phyloP scores from a whole-genome alignment of 2,888 invertebrate genomes.

The Synergus laeviventris region DNA sequence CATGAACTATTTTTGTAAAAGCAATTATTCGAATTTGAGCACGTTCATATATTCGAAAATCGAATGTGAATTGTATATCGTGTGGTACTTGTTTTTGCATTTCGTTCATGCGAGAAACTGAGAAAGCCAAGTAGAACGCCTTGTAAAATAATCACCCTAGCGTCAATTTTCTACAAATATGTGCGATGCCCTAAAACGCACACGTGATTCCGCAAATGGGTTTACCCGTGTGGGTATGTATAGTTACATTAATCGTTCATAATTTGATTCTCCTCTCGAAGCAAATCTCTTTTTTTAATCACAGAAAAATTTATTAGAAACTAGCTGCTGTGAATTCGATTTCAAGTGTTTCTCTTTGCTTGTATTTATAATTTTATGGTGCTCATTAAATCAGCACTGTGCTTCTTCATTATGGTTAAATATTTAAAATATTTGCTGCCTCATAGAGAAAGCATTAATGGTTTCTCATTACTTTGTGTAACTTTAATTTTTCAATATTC shows the following conservation, averaged over 20 bases:
- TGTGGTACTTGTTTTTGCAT: slow-evolving; percentile 62
- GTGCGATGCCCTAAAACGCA: slow-evolving; percentile 57
- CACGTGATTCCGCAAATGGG: slow-evolving; percentile 55
- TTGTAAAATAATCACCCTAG: slow-evolving; percentile 73
- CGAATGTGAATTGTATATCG: slow-evolving; percentile 52
- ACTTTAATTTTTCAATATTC: too few relatives aligned
- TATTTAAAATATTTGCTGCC: too few relatives aligned
- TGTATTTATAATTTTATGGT: too few relatives aligned
- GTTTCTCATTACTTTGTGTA: too few relatives aligned
- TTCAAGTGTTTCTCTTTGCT: too few relatives aligned
- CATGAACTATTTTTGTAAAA: slow-evolving; percentile 20
- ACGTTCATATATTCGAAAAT: slow-evolving; percentile 37
- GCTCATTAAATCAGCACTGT: too few relatives aligned
- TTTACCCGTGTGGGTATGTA: slow-evolving; percentile 47
- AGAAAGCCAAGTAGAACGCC: slow-evolving; percentile 69
- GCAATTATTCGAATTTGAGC: slow-evolving; percentile 20
- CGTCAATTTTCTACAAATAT: slow-evolving; percentile 74
- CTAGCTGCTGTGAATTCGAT: too few relatives aligned
- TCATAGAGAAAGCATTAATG: too few relatives aligned
- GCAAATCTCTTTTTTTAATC: not conserved
- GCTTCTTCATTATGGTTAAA: too few relatives aligned
- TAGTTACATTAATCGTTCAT: slow-evolving; percentile 1
- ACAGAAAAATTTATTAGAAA: not conserved
- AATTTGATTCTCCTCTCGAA: not conserved
- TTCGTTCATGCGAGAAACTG: slow-evolving; percentile 62